Evolutionary conservation across 2,797 vertebrate genomes (phyloP).

Genomic region (Echiichthys vipera): DNA sequence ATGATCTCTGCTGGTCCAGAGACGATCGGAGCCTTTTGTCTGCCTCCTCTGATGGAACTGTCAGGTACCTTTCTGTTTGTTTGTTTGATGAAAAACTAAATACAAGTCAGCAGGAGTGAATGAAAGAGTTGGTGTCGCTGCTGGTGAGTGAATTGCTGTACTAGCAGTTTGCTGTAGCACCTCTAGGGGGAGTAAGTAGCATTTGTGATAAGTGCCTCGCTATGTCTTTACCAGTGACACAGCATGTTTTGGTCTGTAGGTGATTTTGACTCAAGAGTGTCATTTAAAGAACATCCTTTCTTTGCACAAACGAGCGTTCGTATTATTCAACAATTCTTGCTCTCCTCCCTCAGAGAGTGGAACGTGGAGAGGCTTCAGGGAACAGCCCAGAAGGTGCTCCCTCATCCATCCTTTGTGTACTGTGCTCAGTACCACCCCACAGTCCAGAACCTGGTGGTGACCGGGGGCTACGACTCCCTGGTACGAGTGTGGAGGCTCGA

Average conservation of each 20-base stretch:
- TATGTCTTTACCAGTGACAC: slow-evolving; percentile 4
- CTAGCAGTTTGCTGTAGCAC: slow-evolving; percentile 1
- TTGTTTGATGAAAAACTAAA: neutral
- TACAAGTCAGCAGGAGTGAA: neutral
- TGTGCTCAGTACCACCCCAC: slow-evolving; percentile 91
- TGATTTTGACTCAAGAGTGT: neutral
- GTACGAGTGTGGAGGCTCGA: slow-evolving; percentile 93
- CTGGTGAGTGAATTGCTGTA: neutral
- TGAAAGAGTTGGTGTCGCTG: neutral
- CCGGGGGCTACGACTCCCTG: slow-evolving; percentile 92
- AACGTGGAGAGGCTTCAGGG: slow-evolving; percentile 85
- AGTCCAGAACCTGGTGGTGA: slow-evolving; percentile 88
- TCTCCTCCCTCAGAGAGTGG: slow-evolving; percentile 89
- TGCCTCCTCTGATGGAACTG: slow-evolving; percentile 95
- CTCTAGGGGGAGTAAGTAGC: slow-evolving; percentile 40
- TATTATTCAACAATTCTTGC: neutral
- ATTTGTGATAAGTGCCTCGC: neutral
- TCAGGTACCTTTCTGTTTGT: slow-evolving; percentile 84
- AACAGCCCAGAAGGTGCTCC: slow-evolving; percentile 90
- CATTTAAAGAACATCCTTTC: neutral
- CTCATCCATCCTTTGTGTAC: slow-evolving; percentile 96
- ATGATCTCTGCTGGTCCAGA: slow-evolving; percentile 96
- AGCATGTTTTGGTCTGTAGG: neutral
- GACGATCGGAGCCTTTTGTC: slow-evolving; percentile 91
- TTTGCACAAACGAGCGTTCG: slow-evolving; percentile 2